Evolutionary conservation across 2,797 vertebrate species (phyloP), one percentile per base, ranked within the genome.

Genomic region (Coregonus suidteri): DNA sequence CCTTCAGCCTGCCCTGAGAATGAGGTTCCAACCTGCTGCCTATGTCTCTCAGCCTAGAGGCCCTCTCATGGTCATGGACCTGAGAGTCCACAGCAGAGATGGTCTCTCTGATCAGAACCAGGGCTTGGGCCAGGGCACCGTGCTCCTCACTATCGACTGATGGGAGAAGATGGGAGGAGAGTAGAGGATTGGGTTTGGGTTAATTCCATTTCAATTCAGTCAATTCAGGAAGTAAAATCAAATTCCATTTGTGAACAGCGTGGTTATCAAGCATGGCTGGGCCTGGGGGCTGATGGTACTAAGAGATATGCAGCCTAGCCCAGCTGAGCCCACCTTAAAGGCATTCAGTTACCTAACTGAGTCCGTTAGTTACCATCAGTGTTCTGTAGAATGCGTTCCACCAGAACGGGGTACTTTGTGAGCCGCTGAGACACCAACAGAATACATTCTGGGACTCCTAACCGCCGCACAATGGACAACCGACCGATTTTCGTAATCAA

Each of bases 341-440:
- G 9, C 41, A 47, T 47, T 47, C 41, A 47, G 41, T 47, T 47
- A 47, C 41, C 2, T 47, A 47, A 47, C 14, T 51, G 37, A 30
- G 59, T 30, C 15, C 0, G 65, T 35, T 34, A 35, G 11, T 71
- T 89, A 99, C 98, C 97, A 90, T 96, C 95, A 0, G 96, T 99
- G 85, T 97, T 96, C 84, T 98, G 95, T 18, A 99, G 91, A 72
- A 99, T 91, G 0, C 97, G 91, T 62, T 99, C 98, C 87, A 99
- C 91, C 87, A 99, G 88, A 65, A 98, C 93, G 0, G 98, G 98
- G 81, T 99, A 99, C 37, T 99, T 99, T 59, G 96, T 98, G 85
- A 99, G 96, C 75, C 98, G 96, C 77, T 99, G 98, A 0, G 98
- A 97, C 20, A 99, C 96, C 65, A 99, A 88, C 0, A 99, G 93